phyloP scores from a whole-genome alignment of 2,888 invertebrate genomes.

The Sesia bembeciformis region DNA sequence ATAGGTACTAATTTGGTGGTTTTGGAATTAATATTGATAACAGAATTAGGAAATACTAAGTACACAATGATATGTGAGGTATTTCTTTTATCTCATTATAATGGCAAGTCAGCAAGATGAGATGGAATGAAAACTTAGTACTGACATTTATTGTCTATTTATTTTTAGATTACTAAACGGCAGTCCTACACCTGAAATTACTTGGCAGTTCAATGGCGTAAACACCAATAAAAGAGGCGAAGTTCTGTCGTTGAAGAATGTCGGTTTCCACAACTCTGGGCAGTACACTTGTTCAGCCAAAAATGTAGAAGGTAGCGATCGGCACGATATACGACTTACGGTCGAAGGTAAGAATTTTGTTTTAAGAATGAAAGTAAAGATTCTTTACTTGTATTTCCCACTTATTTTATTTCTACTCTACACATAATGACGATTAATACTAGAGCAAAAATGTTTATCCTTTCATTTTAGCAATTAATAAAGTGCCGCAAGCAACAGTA shows the following conservation, averaged over 20 bases:
- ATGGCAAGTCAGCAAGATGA: no score
- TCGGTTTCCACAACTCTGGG: not conserved
- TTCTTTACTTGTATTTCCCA: no score
- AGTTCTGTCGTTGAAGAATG: not conserved
- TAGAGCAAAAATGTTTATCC: not conserved
- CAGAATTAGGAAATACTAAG: no score
- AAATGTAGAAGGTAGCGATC: not conserved
- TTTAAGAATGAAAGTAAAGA: no score
- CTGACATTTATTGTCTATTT: not conserved
- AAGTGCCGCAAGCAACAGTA: not conserved
- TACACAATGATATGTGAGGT: no score
- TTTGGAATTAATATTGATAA: no score
- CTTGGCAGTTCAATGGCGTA: not conserved
- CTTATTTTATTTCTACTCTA: no score
- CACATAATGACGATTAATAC: no score
- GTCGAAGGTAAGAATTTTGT: not conserved
- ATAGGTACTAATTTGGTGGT: no score
- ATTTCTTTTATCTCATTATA: no score
- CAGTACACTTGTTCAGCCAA: not conserved
- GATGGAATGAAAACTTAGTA: no score
- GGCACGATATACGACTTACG: not conserved
- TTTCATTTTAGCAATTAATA: not conserved
- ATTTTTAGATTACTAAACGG: not conserved
- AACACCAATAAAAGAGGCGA: not conserved
- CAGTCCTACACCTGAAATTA: not conserved